A percentile compares a stretch with the other conserved stretches of the same genome.
Evolutionary conservation across 2,797 vertebrate species (phyloP).

Genomic region (Salarias fasciatus): DNA sequence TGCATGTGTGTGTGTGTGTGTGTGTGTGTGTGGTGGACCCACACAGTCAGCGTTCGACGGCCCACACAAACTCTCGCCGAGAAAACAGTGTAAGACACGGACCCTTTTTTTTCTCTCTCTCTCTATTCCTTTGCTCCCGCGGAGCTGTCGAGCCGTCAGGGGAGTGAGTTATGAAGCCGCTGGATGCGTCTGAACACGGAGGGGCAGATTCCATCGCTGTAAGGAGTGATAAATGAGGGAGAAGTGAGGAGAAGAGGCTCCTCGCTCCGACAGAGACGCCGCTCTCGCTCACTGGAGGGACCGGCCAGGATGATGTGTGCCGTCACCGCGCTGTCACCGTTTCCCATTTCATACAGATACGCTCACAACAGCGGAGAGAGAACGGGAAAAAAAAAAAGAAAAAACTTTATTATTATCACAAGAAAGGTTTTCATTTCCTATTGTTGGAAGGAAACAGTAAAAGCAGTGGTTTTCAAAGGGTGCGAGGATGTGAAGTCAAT

Average conservation of each 20-base stretch:
- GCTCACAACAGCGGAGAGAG: neutral
- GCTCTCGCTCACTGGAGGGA: slow-evolving; percentile 26
- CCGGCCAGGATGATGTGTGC: slow-evolving; percentile 19
- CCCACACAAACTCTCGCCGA: slow-evolving; percentile 58
- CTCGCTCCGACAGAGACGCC: slow-evolving; percentile 39
- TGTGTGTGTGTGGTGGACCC: slow-evolving; percentile 34
- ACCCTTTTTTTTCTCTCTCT: slow-evolving; percentile 9
- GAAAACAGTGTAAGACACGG: slow-evolving; percentile 27
- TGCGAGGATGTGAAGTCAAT: no score
- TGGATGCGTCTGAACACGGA: slow-evolving; percentile 73
- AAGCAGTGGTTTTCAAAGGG: no score
- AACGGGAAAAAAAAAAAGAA: neutral
- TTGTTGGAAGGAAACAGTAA: no score
- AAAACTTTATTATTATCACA: neutral
- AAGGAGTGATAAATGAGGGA: slow-evolving; percentile 71
- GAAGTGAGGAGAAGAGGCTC: slow-evolving; percentile 48
- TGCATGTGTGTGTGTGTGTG: slow-evolving; percentile 6
- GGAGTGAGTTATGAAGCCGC: slow-evolving; percentile 70
- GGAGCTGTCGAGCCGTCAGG: slow-evolving; percentile 61
- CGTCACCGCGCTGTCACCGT: slow-evolving; percentile 16
- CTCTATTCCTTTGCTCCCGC: no score
- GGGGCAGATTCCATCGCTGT: slow-evolving; percentile 64
- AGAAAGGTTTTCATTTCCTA: slow-evolving; percentile 2
- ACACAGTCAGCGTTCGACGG: slow-evolving; percentile 46
- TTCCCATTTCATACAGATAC: slow-evolving; percentile 9